Conservation (phyloP, 2,113 vertebrate genomes). For the Epinephelus lanceolatus region DNA sequence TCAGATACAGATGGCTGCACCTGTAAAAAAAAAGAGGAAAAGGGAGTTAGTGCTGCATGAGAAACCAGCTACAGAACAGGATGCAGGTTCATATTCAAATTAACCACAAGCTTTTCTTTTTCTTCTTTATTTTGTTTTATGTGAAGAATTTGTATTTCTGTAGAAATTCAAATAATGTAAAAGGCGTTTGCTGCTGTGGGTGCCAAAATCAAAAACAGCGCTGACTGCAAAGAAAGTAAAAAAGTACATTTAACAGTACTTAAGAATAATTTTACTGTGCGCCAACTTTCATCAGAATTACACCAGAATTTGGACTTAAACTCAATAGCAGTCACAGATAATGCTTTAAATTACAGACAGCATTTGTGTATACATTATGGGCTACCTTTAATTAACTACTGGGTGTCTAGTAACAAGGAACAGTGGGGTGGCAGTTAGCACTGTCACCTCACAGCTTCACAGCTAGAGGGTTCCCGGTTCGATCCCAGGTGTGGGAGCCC, state of each 20-base stretch:
- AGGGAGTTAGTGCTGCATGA: background rate
- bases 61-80: slow-evolving; percentile 29
- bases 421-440: no score
- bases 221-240: background rate
- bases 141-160: background rate
- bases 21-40: slow-evolving; percentile 30
- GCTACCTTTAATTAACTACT: no score
- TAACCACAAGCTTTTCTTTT: background rate
- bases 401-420: no score
- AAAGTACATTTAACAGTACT: background rate
- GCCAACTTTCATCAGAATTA: background rate
- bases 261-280: background rate
- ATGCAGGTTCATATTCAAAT: slow-evolving; percentile 56
- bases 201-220: background rate
- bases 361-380: background rate
- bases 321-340: background rate
- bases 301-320: background rate
- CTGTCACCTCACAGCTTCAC: no score
- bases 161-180: slow-evolving; percentile 10
- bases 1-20: slow-evolving; percentile 12
- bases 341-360: background rate
- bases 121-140: background rate
- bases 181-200: background rate
- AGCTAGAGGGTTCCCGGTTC: no score
- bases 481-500: no score